Evolutionary conservation across 2,888 invertebrate genomes (phyloP), one percentile per base, ranked within the genome.

Genomic region (Zhuqinia jingwanae): DNA sequence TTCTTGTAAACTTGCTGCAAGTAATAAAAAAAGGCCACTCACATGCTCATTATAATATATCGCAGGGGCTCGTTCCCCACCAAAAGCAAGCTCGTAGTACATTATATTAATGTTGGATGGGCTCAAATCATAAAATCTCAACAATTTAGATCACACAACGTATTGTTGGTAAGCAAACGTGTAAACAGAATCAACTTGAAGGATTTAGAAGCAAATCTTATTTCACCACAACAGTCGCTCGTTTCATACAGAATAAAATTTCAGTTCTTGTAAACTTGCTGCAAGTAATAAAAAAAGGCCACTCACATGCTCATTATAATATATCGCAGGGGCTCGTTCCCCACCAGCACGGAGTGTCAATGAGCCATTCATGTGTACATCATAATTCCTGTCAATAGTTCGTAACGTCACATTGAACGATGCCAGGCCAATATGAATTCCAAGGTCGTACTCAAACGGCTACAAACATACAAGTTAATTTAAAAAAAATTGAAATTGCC

Each of bases 351-450:
- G 56, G 6, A 85, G 68, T 2, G 50, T 63, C 60, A 88, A 79
- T 6, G 78, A 50, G 17, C 87, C 85, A 85, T 87, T 85, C 42
- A 78, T 15, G 2, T 30, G 68, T 27, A 80, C 84, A 58, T 88
- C 88, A 65, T 45, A 84, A 45, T 87, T 53, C 2, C 87, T 73
- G 20, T 87, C 73, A 30, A 87, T 70, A 11, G 85, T 84, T 83
- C 53, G 25, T 22, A 91, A 77, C 5, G 90, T 91, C 20, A 90
- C 90, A 73, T 91, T 91, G 63, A 87, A 89, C 30, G 87, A 84
- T 8, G 89, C 63, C 6, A 91, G 87, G 8, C 91, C 91, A 25
- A 91, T 80, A 73, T 91, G 90, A 25, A 91, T 76, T 56, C 90
- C 90, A 36, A 90, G 50, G 50, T 65, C 65, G 83, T 90, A 88